A percentile compares a stretch with the other conserved stretches of the same genome.
Evolutionary conservation across 1,140 invertebrate genomes (phyloP).

Genomic region (Lamellibrachia luymesi): DNA sequence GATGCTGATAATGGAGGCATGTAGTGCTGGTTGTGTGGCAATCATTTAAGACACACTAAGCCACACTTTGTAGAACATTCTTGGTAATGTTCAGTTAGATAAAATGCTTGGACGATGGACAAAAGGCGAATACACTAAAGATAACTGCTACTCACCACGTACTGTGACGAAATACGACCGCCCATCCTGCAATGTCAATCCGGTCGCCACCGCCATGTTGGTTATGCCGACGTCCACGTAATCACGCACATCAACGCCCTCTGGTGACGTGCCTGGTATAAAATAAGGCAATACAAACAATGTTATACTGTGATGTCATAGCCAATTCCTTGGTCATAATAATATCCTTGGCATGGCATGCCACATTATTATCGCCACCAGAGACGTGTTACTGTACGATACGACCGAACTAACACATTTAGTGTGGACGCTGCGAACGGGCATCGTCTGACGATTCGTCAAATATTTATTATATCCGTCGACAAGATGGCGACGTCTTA

Average conservation of each 20-base stretch:
- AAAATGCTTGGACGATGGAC: too few species aligned
- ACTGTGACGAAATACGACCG: constrained; percentile 7
- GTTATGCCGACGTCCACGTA: not conserved
- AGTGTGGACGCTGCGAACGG: too few species aligned
- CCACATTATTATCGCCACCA: too few species aligned
- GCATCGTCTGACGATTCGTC: too few species aligned
- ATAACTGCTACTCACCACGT: not conserved
- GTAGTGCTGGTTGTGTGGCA: not conserved
- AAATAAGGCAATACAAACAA: not conserved
- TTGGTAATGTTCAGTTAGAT: not conserved
- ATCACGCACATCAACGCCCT: not conserved
- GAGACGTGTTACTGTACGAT: too few species aligned
- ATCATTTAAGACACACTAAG: not conserved
- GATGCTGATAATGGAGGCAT: too few species aligned
- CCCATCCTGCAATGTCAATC: not conserved
- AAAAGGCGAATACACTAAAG: not conserved
- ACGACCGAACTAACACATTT: too few species aligned
- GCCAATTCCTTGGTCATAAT: too few species aligned
- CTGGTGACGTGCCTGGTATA: not conserved
- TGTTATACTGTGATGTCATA: too few species aligned
- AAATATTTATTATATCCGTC: too few species aligned
- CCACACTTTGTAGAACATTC: not conserved
- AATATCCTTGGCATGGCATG: too few species aligned
- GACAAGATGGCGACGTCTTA: not conserved
- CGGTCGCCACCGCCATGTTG: constrained; percentile 8